Conservation (phyloP, 2,113 vertebrate genomes). For the Ondatra zibethicus region DNA sequence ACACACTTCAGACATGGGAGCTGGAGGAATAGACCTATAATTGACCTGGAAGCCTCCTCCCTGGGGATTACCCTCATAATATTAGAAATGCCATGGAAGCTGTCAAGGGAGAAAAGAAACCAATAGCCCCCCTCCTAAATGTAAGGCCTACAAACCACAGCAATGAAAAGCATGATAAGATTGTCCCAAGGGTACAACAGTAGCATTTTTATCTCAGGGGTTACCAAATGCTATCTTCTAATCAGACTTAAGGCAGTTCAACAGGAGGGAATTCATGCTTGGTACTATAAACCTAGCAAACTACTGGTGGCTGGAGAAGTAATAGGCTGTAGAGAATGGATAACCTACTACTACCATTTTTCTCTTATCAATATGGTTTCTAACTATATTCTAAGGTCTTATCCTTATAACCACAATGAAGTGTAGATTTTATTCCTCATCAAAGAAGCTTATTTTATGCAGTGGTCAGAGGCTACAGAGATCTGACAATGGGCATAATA, state of each 20-base stretch:
- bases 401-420: no score
- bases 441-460: neutral
- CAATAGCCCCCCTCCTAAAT: neutral
- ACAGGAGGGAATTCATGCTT: neutral
- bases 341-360: neutral
- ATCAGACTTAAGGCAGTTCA: neutral
- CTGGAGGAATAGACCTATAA: neutral
- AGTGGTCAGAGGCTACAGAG: neutral
- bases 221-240: neutral
- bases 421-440: neutral
- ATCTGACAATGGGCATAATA: neutral
- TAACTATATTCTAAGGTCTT: neutral
- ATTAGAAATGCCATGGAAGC: neutral
- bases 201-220: neutral
- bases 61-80: neutral
- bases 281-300: neutral
- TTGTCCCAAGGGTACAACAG: neutral
- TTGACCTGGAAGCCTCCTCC: neutral
- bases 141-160: neutral
- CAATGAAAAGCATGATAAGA: neutral
- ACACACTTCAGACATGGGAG: neutral
- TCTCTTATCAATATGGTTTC: neutral
- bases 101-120: neutral
- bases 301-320: neutral
- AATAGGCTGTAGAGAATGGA: neutral